Evolutionary conservation across 2,888 invertebrate genomes (phyloP).

Genomic region (Eustalomyia histrio): DNA sequence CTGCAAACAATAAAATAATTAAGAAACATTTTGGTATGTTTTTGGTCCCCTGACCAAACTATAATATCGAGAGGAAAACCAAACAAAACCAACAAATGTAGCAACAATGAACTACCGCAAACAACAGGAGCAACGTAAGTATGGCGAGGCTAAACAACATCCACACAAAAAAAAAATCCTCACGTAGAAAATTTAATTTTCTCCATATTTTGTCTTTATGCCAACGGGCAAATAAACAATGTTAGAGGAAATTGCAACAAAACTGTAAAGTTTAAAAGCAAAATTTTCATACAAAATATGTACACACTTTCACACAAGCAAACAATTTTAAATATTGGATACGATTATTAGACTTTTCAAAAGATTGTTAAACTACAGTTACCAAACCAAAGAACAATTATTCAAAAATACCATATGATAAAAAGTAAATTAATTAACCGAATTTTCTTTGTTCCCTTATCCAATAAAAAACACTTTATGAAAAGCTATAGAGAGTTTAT

Average conservation of each 20-base stretch:
- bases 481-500: not conserved
- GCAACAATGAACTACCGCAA: not conserved
- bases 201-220: conserved; percentile 53
- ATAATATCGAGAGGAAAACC: not conserved
- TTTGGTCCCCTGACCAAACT: not conserved
- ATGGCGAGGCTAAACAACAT: conserved; percentile 14
- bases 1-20: conserved; percentile 57
- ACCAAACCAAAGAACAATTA: too few species aligned
- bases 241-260: conserved; percentile 50
- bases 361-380: too few species aligned
- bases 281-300: conserved; percentile 17
- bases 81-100: not conserved
- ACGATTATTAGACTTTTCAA: not conserved
- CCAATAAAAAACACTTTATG: not conserved
- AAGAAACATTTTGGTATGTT: conserved; percentile 39
- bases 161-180: conserved; percentile 15
- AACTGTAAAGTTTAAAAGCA: conserved; percentile 42
- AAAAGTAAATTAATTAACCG: not conserved
- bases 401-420: too few species aligned
- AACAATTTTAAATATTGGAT: not conserved
- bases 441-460: not conserved
- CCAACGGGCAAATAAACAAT: conserved; percentile 49
- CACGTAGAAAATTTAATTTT: conserved; percentile 62
- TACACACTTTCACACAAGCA: not conserved
- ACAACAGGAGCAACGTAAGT: conserved; percentile 21